Evolutionary conservation across 2,797 vertebrate genomes (phyloP).

Genomic region (Gastrophryne carolinensis): DNA sequence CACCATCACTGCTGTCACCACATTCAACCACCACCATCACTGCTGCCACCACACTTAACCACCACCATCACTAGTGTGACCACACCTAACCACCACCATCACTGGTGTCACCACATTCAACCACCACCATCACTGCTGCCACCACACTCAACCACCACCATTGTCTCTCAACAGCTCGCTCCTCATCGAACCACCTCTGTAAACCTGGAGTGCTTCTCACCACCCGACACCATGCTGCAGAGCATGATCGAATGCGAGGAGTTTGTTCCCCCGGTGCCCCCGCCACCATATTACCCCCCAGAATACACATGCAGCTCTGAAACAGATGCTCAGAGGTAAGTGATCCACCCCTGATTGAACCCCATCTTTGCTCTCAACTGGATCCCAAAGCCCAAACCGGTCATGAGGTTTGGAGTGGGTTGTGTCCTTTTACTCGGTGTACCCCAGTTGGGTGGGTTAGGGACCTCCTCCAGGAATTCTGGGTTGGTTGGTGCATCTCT

Average conservation of each 20-base stretch:
- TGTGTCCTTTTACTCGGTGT: no score
- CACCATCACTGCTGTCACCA: no score
- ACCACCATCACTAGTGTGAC: not conserved
- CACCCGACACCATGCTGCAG: slow-evolving; percentile 87
- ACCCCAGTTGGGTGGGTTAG: no score
- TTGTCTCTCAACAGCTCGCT: slow-evolving; percentile 72
- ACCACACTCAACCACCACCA: not conserved
- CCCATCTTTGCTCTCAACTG: no score
- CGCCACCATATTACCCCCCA: slow-evolving; percentile 92
- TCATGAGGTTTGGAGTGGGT: no score
- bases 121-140: not conserved
- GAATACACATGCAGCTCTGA: slow-evolving; percentile 98
- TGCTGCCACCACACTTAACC: not conserved
- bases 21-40: no score
- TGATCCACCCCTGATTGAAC: no score
- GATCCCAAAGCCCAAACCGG: no score
- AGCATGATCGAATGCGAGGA: slow-evolving; percentile 94
- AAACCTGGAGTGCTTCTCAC: slow-evolving; percentile 87
- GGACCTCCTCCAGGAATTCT: no score
- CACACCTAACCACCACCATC: not conserved
- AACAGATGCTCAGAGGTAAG: slow-evolving; percentile 91
- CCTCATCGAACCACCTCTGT: slow-evolving; percentile 87
- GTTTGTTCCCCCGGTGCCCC: slow-evolving; percentile 92
- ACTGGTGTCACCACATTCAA: no score
- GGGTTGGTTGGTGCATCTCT: no score